phyloP scores from a whole-genome alignment of 1,140 invertebrate species.

The Aporrectodea caliginosa region DNA sequence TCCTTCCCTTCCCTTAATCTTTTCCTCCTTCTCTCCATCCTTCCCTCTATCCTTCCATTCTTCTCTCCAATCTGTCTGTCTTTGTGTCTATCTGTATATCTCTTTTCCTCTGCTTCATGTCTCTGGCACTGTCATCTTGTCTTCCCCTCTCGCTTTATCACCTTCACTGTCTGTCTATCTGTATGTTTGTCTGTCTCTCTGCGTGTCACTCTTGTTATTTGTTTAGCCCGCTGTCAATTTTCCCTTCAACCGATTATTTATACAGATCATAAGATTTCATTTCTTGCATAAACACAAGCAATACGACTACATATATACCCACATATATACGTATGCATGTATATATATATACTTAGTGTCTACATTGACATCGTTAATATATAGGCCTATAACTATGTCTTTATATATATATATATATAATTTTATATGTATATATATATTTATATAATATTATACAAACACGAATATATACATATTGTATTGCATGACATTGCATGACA shows the following conservation, averaged over 20 bases:
- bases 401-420: background rate
- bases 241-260: background rate
- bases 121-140: background rate
- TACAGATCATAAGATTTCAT: background rate
- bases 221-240: background rate
- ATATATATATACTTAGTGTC: background rate
- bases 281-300: background rate
- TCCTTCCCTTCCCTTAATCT: background rate
- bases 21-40: background rate
- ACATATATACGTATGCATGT: background rate
- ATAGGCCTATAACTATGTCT: background rate
- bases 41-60: background rate
- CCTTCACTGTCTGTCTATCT: background rate
- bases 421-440: background rate
- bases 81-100: background rate
- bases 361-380: background rate
- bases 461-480: too few species aligned
- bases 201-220: background rate
- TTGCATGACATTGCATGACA: too few species aligned
- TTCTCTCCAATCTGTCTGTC: background rate
- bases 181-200: background rate
- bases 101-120: background rate
- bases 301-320: background rate
- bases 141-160: background rate
- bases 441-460: background rate